Conservation (phyloP, 1,140 invertebrate species). For the Drosophila pallidifrons region DNA sequence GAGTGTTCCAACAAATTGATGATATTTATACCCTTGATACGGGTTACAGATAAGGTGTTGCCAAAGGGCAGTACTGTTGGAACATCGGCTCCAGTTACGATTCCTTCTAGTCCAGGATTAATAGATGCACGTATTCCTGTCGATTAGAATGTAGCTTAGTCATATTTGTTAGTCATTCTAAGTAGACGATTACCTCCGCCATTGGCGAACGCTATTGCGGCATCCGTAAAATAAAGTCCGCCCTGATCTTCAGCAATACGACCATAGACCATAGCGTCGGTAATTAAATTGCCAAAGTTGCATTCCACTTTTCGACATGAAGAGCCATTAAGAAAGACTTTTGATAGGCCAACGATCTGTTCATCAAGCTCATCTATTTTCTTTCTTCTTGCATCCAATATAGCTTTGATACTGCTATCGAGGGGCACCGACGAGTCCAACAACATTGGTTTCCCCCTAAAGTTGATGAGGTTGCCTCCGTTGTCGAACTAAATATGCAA, state of each 20-base stretch:
- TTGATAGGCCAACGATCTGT: slow-evolving; percentile 88
- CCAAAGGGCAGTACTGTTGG: slow-evolving; percentile 87
- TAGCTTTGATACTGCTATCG: slow-evolving; percentile 87
- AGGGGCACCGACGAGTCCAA: slow-evolving; percentile 88
- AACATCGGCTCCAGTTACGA: slow-evolving; percentile 66
- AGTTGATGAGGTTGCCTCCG: slow-evolving; percentile 89
- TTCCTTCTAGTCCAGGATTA: slow-evolving; percentile 45
- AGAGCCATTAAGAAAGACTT: slow-evolving; percentile 88
- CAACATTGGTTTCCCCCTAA: slow-evolving; percentile 92
- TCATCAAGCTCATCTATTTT: slow-evolving; percentile 86
- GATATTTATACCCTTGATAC: slow-evolving; percentile 85
- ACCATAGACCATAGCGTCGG: slow-evolving; percentile 89
- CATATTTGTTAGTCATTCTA: no score
- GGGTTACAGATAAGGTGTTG: slow-evolving; percentile 85
- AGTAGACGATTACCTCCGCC: slow-evolving; percentile 86
- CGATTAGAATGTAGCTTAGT: no score
- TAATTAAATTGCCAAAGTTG: slow-evolving; percentile 93
- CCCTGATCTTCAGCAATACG: slow-evolving; percentile 85
- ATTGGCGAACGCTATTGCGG: slow-evolving; percentile 90
- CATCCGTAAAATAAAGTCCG: slow-evolving; percentile 89
- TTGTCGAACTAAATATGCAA: slow-evolving; percentile 87
- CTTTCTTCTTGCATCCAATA: slow-evolving; percentile 87
- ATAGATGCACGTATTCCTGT: slow-evolving; percentile 69
- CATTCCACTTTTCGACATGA: slow-evolving; percentile 90
- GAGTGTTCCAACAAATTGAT: slow-evolving; percentile 86